phyloP scores from a whole-genome alignment of 2,113 vertebrate species.

The Tachysurus fulvidraco region DNA sequence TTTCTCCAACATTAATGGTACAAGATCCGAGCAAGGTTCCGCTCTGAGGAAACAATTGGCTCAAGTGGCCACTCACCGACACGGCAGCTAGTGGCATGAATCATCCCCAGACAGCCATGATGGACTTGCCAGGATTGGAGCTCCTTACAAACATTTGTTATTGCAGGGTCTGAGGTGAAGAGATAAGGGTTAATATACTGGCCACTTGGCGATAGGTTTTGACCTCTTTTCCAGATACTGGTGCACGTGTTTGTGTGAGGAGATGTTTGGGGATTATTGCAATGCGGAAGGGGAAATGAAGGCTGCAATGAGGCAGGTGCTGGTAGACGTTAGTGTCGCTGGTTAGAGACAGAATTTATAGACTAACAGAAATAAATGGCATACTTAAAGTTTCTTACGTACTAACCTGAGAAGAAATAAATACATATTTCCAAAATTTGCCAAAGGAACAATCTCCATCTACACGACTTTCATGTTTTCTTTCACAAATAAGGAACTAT shows the following conservation, averaged over 20 bases:
- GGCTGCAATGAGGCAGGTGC: not conserved
- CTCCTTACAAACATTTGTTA: conserved; percentile 40
- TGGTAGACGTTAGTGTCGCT: not conserved
- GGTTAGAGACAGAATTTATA: not conserved
- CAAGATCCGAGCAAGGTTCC: conserved; percentile 42
- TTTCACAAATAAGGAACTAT: not conserved
- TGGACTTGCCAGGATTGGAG: conserved; percentile 55
- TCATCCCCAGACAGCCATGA: conserved; percentile 52
- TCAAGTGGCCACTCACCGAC: conserved; percentile 59
- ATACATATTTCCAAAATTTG: not conserved
- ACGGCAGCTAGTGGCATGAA: conserved; percentile 57
- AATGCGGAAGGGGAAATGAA: conserved; percentile 25
- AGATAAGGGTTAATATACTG: conserved; percentile 55
- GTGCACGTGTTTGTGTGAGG: conserved; percentile 10
- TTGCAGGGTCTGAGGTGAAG: conserved; percentile 56
- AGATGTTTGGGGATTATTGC: conserved; percentile 35
- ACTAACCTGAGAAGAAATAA: not conserved
- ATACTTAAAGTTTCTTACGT: not conserved
- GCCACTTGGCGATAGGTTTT: conserved; percentile 39
- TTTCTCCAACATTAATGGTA: not conserved
- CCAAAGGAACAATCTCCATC: not conserved
- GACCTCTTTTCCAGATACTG: conserved; percentile 40
- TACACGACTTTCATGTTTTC: not conserved
- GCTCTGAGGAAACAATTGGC: conserved; percentile 63
- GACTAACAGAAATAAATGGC: not conserved